Evolutionary conservation across 2,888 invertebrate species (phyloP).

Genomic region (Tineola bisselliella): DNA sequence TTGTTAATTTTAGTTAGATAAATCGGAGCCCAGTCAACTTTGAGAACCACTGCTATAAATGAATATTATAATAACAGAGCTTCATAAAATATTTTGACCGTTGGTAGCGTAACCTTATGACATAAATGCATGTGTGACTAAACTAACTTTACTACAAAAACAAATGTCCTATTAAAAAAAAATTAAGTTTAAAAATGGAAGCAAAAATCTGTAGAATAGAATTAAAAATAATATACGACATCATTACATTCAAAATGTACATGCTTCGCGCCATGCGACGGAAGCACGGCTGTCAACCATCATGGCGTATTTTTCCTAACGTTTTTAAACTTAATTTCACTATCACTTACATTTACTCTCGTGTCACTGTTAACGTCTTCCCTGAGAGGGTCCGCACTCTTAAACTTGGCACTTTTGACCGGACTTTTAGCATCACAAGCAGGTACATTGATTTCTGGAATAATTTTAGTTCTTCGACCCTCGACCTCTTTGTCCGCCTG

Average conservation of each 20-base stretch:
- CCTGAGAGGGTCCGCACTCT: slow-evolving; percentile 15
- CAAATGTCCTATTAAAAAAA: no score
- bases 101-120: no score
- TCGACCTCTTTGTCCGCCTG: slow-evolving; percentile 33
- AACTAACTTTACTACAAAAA: no score
- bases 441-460: slow-evolving; percentile 27
- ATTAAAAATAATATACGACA: slow-evolving; percentile 52
- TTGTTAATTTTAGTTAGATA: no score
- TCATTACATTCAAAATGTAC: slow-evolving; percentile 58
- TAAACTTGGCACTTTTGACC: slow-evolving; percentile 20
- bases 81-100: no score
- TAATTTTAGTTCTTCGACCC: slow-evolving; percentile 21
- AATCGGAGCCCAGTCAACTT: no score
- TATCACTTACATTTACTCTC: slow-evolving; percentile 2
- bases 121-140: no score
- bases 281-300: slow-evolving; percentile 57
- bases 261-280: slow-evolving; percentile 50
- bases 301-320: slow-evolving; percentile 35
- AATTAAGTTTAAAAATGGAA: not conserved
- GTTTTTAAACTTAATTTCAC: slow-evolving; percentile 23
- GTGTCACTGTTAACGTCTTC: slow-evolving; percentile 20
- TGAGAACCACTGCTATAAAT: no score
- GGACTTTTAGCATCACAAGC: slow-evolving; percentile 31
- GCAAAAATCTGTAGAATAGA: not conserved
- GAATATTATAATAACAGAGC: no score